phyloP scores from a whole-genome alignment of 2,888 invertebrate genomes.

The Scaptodrosophila latifasciaeformis region DNA sequence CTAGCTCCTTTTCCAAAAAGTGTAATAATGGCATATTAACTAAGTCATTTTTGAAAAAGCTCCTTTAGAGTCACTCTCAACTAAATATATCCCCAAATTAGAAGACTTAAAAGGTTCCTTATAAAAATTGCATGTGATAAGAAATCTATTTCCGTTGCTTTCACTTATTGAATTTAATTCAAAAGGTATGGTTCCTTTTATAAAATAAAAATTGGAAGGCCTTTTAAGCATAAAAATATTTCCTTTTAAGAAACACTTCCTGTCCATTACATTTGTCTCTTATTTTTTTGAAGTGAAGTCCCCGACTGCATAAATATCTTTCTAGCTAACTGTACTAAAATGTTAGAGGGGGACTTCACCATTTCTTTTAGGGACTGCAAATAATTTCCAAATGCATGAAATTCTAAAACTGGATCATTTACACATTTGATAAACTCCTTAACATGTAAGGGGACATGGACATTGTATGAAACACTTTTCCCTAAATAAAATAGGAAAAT shows the following conservation, averaged over 20 bases:
- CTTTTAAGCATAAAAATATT: background rate
- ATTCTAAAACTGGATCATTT: constrained; percentile 1
- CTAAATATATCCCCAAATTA: constrained; percentile 1
- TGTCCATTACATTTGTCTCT: background rate
- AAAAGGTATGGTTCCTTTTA: too few relatives aligned
- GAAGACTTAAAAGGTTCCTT: background rate
- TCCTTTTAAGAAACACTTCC: background rate
- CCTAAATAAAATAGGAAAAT: constrained; percentile 19
- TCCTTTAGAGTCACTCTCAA: background rate
- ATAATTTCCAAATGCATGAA: constrained; percentile 15
- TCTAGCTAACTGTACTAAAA: constrained; percentile 4
- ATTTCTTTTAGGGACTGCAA: constrained; percentile 2
- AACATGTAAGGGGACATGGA: constrained; percentile 8
- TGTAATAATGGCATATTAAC: background rate
- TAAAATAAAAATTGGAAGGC: background rate
- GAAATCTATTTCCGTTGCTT: too few relatives aligned
- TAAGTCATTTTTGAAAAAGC: background rate
- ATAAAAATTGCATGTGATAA: background rate
- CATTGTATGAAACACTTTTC: constrained; percentile 19
- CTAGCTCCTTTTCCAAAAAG: too few relatives aligned
- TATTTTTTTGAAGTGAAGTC: background rate
- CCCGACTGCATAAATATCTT: background rate
- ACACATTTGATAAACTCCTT: background rate
- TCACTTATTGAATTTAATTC: too few relatives aligned
- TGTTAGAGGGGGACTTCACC: too few relatives aligned